phyloP scores from a whole-genome alignment of 1,140 invertebrate genomes.

The Elysia chlorotica region DNA sequence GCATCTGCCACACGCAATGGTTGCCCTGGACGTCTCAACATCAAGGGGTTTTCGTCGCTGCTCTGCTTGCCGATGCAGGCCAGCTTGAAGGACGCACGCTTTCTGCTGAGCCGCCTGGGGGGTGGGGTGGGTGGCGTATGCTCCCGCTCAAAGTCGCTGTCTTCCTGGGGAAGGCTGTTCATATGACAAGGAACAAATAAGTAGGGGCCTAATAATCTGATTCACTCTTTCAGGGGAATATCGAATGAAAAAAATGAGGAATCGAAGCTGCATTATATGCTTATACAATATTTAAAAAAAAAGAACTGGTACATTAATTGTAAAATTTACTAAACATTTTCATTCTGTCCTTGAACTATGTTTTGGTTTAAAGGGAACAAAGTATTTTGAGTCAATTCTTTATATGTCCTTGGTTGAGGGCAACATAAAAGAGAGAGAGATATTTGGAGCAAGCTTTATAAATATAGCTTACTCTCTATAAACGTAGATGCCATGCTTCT shows the following conservation, averaged over 20 bases:
- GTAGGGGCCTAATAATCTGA: not conserved
- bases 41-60: constrained; percentile 62
- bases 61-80: constrained; percentile 63
- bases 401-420: no score
- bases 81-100: constrained; percentile 54
- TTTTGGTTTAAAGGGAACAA: no score
- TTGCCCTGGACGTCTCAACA: constrained; percentile 71
- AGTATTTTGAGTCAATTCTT: no score
- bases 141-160: constrained; percentile 59
- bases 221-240: no score
- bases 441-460: no score
- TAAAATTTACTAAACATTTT: no score
- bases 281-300: no score
- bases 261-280: no score
- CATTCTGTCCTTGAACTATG: no score
- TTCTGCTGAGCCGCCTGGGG: constrained; percentile 48
- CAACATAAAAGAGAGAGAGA: no score
- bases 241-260: no score
- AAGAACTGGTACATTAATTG: no score
- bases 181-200: constrained; percentile 13
- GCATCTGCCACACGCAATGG: constrained; percentile 73
- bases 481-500: constrained; percentile 55
- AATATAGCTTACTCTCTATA: constrained; percentile 62
- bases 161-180: constrained; percentile 60
- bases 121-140: constrained; percentile 49